Evolutionary conservation across 1,140 invertebrate genomes (phyloP), one percentile per base, ranked within the genome.

Genomic region (Geopemphigus sp.): DNA sequence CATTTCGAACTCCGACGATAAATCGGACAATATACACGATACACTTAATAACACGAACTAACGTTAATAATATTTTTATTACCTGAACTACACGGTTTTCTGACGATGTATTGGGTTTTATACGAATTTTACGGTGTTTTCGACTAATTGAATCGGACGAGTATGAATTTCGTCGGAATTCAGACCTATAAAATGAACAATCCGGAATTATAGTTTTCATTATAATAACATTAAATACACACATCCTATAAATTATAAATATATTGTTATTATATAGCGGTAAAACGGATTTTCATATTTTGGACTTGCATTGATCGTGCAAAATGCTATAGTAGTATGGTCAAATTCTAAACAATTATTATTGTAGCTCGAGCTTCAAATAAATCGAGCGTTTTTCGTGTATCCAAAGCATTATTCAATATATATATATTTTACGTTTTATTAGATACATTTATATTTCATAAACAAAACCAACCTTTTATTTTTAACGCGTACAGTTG

Each of bases 401-500:
- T 8, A 39, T 39, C 32, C 32, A 8, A 39, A 39, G 32, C 8
- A 39, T 39, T 39, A 39, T 39, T 39, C 47, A 12, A 12, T 12
- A 12, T 50, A 50, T 61, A 6, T 61, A 19, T n/a, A 22, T 0
- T 0, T 39, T 10, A 39, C n/a, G 5, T n/a, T 2, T 39, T n/a
- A 39, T 39, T 22, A n/a, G 11, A 1, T n/a, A 1, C 17, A 32
- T 19, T 19, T 32, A 66, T 24, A 24, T 45, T 39, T 3, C 32
- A 39, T 39, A 39, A 39, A 39, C 32, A 39, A 8, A 56, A 66
- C 50, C 10, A 57, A 83, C 83, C 82, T 83, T 26, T 82, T 81
- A 32, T 81, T 74, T 26, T 82, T 82, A 76, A 82, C 26, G 14
- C 83, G 70, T 15, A 83, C 82, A 83, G 22, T 84, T 81, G 84